These are phyloP conservation scores for Eumaeus atala DNA, from an alignment of 1,140 invertebrate genomes.

Conservation along the genomic window DNA sequence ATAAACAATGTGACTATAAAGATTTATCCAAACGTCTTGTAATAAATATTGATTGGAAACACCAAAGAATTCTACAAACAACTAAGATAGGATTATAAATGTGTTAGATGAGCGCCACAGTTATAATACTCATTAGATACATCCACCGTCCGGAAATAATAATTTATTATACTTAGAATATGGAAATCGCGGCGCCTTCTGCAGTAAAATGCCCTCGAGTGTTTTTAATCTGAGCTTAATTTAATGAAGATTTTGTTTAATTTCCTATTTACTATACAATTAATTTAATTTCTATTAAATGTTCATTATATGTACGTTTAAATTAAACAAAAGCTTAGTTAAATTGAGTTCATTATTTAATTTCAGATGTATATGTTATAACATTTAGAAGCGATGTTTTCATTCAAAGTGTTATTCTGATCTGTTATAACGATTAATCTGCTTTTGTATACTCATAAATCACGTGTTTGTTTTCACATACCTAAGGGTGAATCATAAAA, in stretches of 20 bases:
- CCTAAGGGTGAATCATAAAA: constrained; percentile 33
- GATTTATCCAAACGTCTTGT: background rate
- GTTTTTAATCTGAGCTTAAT: constrained; percentile 61
- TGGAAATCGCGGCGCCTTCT: constrained; percentile 51
- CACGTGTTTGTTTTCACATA: constrained; percentile 36
- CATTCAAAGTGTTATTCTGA: constrained; percentile 14
- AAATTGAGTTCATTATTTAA: constrained; percentile 18
- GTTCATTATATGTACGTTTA: no score
- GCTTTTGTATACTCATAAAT: constrained; percentile 34
- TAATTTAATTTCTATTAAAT: no score
- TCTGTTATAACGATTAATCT: constrained; percentile 40
- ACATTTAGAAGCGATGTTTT: constrained; percentile 16
- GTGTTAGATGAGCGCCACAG: background rate
- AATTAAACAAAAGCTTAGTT: no score
- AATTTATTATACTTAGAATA: constrained; percentile 63
- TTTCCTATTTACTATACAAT: background rate
- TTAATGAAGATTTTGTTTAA: constrained; percentile 56
- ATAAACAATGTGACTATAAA: background rate
- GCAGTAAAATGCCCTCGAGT: constrained; percentile 43
- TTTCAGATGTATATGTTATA: background rate
- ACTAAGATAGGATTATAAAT: background rate
- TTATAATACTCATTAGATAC: constrained; percentile 22
- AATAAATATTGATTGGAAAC: no score
- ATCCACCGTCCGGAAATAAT: constrained; percentile 33
- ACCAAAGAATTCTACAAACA: background rate